Conservation (phyloP, 2,888 invertebrate genomes). For the Corbicula japonica region DNA sequence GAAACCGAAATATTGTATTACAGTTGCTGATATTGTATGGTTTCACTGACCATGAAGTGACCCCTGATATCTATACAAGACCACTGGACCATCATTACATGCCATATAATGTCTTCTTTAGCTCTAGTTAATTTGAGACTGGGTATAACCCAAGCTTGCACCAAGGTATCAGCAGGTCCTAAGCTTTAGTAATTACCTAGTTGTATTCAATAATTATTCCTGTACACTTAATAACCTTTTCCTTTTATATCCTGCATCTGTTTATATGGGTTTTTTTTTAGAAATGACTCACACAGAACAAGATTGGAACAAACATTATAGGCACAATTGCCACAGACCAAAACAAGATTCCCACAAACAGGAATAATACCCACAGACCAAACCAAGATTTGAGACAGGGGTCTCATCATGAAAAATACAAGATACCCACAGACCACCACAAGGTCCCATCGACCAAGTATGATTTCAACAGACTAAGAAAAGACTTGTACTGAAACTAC, state of each 20-base stretch:
- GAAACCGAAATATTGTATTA: conserved; percentile 25
- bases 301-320: too few relatives aligned
- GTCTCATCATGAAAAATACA: too few relatives aligned
- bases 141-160: neutral
- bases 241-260: neutral
- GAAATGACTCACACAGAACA: too few relatives aligned
- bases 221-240: neutral
- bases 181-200: neutral
- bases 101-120: neutral
- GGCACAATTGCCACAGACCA: too few relatives aligned
- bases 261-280: too few relatives aligned
- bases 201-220: neutral
- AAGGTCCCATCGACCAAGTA: too few relatives aligned
- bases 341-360: too few relatives aligned
- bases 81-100: conserved; percentile 20
- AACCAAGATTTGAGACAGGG: too few relatives aligned
- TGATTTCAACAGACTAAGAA: too few relatives aligned
- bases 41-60: conserved; percentile 45
- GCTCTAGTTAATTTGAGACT: neutral
- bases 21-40: conserved; percentile 31
- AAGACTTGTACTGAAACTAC: too few relatives aligned
- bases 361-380: too few relatives aligned
- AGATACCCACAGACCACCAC: too few relatives aligned
- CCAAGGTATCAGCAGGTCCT: neutral
- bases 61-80: conserved; percentile 38